phyloP scores from a whole-genome alignment of 2,113 vertebrate species.

The Ceuthmochares aereus region DNA sequence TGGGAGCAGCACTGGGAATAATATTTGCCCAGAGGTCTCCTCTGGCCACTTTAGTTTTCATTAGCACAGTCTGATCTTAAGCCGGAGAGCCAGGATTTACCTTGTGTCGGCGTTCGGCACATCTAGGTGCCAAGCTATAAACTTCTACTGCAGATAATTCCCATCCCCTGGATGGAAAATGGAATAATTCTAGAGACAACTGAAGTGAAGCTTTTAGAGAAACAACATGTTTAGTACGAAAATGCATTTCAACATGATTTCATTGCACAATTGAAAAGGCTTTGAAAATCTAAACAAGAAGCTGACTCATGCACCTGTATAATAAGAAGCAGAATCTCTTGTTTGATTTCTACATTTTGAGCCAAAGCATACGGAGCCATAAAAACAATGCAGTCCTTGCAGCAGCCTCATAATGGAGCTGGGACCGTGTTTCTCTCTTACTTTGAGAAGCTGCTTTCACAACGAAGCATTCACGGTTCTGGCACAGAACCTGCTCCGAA shows the following conservation, averaged over 20 bases:
- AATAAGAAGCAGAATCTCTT: conserved; percentile 43
- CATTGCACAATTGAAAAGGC: conserved; percentile 47
- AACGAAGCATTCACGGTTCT: conserved; percentile 11
- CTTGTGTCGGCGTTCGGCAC: background rate
- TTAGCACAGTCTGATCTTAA: background rate
- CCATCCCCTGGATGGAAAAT: background rate
- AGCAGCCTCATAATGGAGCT: background rate
- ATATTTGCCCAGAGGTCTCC: background rate
- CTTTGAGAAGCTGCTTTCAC: conserved; percentile 47
- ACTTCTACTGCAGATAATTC: background rate
- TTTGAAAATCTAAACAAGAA: conserved; percentile 53
- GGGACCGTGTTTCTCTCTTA: background rate
- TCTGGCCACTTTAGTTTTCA: background rate
- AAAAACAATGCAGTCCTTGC: conserved; percentile 58
- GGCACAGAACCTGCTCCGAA: background rate
- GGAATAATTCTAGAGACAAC: background rate
- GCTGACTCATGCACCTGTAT: conserved; percentile 61
- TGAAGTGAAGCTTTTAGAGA: background rate
- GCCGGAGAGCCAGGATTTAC: background rate
- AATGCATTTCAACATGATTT: conserved; percentile 40
- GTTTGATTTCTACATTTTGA: conserved; percentile 42
- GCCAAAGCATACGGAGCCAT: conserved; percentile 28
- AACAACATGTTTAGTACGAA: background rate
- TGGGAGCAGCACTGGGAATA: background rate
- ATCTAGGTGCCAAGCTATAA: background rate